A percentile compares a stretch with the other conserved stretches of the same genome.
Evolutionary conservation across 1,140 invertebrate genomes (phyloP).

Genomic region (Formica exsecta): DNA sequence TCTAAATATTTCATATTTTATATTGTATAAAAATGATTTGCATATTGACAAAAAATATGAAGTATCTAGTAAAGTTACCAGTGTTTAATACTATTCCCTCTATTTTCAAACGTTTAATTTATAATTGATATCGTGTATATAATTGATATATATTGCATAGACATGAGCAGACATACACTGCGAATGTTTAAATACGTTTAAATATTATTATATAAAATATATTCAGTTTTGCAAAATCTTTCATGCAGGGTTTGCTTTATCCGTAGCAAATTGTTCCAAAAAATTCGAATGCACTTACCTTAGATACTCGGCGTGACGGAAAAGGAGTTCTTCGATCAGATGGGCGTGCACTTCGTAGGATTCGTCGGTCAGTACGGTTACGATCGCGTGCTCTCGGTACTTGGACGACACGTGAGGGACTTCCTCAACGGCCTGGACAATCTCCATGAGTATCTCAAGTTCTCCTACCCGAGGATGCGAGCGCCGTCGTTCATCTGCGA

Average conservation of each 20-base stretch:
- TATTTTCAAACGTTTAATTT: too few species aligned
- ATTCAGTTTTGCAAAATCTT: too few species aligned
- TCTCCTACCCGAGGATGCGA: slow-evolving; percentile 96
- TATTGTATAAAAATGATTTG: too few species aligned
- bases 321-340: slow-evolving; percentile 95
- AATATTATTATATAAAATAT: too few species aligned
- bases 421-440: slow-evolving; percentile 99
- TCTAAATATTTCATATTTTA: not conserved
- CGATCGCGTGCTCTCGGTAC: slow-evolving; percentile 95
- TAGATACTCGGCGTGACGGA: slow-evolving; percentile 95
- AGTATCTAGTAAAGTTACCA: too few species aligned
- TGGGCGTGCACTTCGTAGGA: slow-evolving; percentile 96
- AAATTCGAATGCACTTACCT: slow-evolving; percentile 19
- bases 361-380: slow-evolving; percentile 98
- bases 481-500: slow-evolving; percentile 99
- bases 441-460: slow-evolving; percentile 98
- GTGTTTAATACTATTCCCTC: too few species aligned
- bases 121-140: not conserved
- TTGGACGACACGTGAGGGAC: slow-evolving; percentile 97
- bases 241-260: not conserved
- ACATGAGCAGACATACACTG: too few species aligned
- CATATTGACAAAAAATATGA: too few species aligned
- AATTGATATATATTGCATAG: too few species aligned
- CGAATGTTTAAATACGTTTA: not conserved
- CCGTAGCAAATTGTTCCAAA: not conserved